A percentile compares a stretch with the other conserved stretches of the same genome.
phyloP scores from a whole-genome alignment of 2,888 invertebrate species.

The Pheosia tremula region DNA sequence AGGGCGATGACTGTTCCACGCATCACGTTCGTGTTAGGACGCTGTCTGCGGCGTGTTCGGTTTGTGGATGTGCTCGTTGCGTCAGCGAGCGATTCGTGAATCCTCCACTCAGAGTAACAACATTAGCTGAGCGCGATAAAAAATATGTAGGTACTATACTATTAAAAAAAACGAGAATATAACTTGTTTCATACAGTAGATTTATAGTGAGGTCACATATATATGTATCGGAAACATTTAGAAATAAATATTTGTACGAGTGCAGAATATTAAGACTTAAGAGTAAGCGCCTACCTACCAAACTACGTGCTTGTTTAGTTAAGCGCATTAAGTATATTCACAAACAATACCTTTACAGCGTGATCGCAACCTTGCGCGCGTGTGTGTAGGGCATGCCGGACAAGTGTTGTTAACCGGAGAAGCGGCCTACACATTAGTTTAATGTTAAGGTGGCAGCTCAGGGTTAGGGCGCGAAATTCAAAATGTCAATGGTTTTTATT shows the following conservation, averaged over 20 bases:
- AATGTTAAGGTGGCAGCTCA: no score
- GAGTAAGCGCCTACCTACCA: neutral
- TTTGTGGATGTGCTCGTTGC: conserved; percentile 12
- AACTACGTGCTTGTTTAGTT: neutral
- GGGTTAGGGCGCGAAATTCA: no score
- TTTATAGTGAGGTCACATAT: neutral
- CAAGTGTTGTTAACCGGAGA: no score
- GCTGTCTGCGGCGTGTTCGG: conserved; percentile 21
- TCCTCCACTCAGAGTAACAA: neutral
- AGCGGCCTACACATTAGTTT: no score
- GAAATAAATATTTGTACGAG: neutral
- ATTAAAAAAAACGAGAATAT: neutral
- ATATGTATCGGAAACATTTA: neutral
- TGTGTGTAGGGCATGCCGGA: no score
- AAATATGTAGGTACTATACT: neutral
- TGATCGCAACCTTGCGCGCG: no score
- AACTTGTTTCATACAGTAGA: neutral
- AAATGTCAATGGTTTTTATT: no score
- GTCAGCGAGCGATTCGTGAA: neutral
- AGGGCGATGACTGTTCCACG: conserved; percentile 36
- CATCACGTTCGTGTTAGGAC: conserved; percentile 26
- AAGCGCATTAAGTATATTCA: no score
- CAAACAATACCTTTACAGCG: no score
- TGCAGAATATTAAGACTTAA: neutral
- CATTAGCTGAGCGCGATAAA: neutral